Conservation (phyloP, 2,888 invertebrate genomes). For the Drosophila mimetica region DNA sequence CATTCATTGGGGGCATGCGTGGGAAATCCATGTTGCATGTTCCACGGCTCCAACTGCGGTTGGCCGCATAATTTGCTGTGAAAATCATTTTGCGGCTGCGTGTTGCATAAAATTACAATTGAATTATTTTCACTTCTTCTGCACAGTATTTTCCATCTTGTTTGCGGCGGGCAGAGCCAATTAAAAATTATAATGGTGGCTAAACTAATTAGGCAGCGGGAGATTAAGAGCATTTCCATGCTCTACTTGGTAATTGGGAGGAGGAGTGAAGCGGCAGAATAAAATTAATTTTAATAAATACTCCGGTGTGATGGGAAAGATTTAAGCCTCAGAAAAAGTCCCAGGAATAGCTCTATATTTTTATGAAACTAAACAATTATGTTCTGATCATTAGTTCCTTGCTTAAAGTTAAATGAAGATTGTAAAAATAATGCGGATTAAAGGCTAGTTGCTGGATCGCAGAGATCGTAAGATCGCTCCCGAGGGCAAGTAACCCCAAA, state of each 20-base stretch:
- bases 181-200: slow-evolving; percentile 56
- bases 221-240: slow-evolving; percentile 51
- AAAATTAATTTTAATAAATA: slow-evolving; percentile 1
- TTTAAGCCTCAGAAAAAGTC: not conserved
- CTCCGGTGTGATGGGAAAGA: not conserved
- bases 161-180: slow-evolving; percentile 38
- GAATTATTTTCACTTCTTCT: slow-evolving; percentile 39
- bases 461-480: not conserved
- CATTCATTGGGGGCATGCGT: slow-evolving; percentile 61
- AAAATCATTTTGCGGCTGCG: slow-evolving; percentile 73
- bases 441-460: not conserved
- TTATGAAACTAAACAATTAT: too few species aligned
- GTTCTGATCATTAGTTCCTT: too few species aligned
- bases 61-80: slow-evolving; percentile 75
- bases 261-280: not conserved
- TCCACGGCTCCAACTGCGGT: slow-evolving; percentile 60
- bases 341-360: too few species aligned
- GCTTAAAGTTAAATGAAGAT: too few species aligned
- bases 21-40: slow-evolving; percentile 68
- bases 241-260: slow-evolving; percentile 35
- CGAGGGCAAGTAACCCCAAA: slow-evolving; percentile 37
- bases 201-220: slow-evolving; percentile 52
- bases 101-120: slow-evolving; percentile 75
- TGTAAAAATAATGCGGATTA: too few species aligned
- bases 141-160: slow-evolving; percentile 11